Percentiles rank a stretch among this genome's conserved stretches.
phyloP scores from a whole-genome alignment of 2,888 invertebrate genomes.

The Luperina testacea region DNA sequence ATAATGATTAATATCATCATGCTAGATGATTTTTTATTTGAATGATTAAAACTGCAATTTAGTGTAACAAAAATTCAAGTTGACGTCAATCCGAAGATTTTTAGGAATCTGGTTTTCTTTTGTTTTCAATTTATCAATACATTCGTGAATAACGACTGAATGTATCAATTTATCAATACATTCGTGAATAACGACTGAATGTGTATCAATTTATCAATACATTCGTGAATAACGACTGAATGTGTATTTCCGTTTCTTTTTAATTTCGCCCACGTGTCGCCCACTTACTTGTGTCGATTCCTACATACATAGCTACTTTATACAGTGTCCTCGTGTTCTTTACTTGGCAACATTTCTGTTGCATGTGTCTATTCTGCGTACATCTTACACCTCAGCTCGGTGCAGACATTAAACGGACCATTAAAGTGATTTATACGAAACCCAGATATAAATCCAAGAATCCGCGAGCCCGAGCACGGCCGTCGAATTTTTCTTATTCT shows the following conservation, averaged over 20 bases:
- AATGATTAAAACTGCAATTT: background rate
- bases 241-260: background rate
- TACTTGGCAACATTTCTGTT: conserved; percentile 67
- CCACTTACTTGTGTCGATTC: background rate
- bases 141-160: background rate
- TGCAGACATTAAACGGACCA: conserved; percentile 81
- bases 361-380: conserved; percentile 71
- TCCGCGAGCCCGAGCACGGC: conserved; percentile 75
- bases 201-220: too few species aligned
- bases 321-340: conserved; percentile 41
- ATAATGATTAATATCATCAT: background rate
- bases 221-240: background rate
- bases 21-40: background rate
- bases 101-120: background rate
- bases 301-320: conserved; percentile 5
- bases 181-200: background rate
- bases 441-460: conserved; percentile 81
- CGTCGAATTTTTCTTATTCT: conserved; percentile 77
- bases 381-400: conserved; percentile 76
- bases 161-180: too few species aligned
- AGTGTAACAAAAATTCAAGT: background rate
- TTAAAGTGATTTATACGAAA: conserved; percentile 84
- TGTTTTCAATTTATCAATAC: background rate
- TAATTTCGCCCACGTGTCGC: background rate
- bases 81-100: background rate